These are phyloP conservation scores for Oxytorus armatus DNA, from an alignment of 2,888 invertebrate species.

Conservation along the genomic window DNA sequence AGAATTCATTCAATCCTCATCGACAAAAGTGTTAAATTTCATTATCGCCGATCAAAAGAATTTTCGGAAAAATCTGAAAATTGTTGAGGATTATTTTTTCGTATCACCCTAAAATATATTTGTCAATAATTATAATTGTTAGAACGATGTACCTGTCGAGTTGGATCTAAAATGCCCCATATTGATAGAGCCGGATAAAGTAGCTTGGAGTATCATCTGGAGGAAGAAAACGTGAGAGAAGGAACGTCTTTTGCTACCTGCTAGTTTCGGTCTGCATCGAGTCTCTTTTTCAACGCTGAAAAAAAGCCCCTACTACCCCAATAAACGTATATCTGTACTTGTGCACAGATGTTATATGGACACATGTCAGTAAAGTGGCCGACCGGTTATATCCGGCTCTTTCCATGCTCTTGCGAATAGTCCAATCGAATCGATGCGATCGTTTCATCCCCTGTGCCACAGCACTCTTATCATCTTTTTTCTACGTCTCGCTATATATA, in stretches of 20 bases:
- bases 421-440: slow-evolving; percentile 60
- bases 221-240: slow-evolving; percentile 31
- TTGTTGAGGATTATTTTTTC: too few relatives aligned
- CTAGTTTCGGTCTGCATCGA: slow-evolving; percentile 11
- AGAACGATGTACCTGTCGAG: too few relatives aligned
- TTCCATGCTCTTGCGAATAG: slow-evolving; percentile 41
- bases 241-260: slow-evolving; percentile 10
- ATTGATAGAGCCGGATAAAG: neutral
- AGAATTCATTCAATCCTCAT: too few relatives aligned
- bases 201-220: slow-evolving; percentile 43
- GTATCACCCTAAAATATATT: too few relatives aligned
- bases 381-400: slow-evolving; percentile 42
- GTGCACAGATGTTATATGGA: too few relatives aligned
- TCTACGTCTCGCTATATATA: slow-evolving; percentile 17
- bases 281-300: slow-evolving; percentile 31
- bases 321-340: neutral
- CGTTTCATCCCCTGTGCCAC: slow-evolving; percentile 50
- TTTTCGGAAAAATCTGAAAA: too few relatives aligned
- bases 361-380: slow-evolving; percentile 31
- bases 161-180: slow-evolving; percentile 2
- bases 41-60: too few relatives aligned
- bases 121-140: neutral
- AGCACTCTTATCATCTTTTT: slow-evolving; percentile 4
- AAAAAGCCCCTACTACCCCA: neutral
- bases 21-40: too few relatives aligned